Conservation (phyloP, 2,113 vertebrate genomes). For the Nothobranchius kuhntae region DNA sequence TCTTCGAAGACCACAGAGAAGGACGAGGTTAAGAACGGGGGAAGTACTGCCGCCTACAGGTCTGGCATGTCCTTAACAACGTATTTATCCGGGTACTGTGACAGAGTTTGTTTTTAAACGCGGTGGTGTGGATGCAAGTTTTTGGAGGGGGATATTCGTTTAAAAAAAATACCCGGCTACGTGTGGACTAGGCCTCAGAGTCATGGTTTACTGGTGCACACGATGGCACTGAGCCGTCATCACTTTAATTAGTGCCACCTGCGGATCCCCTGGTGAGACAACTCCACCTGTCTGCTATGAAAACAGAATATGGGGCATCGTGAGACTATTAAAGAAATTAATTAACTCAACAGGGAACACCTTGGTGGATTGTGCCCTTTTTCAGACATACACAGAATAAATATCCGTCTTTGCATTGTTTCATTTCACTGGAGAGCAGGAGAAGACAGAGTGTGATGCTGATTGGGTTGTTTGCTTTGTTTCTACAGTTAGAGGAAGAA, state of each 20-base stretch:
- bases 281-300: neutral
- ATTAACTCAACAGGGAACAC: neutral
- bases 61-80: no score
- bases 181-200: neutral
- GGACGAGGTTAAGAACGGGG: no score
- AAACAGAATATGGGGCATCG: neutral
- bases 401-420: neutral
- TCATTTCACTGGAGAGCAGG: neutral
- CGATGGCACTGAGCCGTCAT: conserved; percentile 17
- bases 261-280: conserved; percentile 1
- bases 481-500: neutral
- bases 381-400: neutral
- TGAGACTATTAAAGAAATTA: conserved; percentile 2
- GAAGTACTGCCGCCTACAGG: no score
- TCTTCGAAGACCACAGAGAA: no score
- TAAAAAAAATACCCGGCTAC: no score
- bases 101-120: no score
- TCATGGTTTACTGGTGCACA: conserved; percentile 1
- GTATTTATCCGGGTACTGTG: no score
- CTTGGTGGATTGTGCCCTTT: neutral
- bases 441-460: neutral
- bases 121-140: no score
- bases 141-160: no score
- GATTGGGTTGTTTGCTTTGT: neutral
- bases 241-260: conserved; percentile 19